Evolutionary conservation across 2,888 invertebrate genomes (phyloP), one percentile per base, ranked within the genome.

Genomic region (Meloe dianella): DNA sequence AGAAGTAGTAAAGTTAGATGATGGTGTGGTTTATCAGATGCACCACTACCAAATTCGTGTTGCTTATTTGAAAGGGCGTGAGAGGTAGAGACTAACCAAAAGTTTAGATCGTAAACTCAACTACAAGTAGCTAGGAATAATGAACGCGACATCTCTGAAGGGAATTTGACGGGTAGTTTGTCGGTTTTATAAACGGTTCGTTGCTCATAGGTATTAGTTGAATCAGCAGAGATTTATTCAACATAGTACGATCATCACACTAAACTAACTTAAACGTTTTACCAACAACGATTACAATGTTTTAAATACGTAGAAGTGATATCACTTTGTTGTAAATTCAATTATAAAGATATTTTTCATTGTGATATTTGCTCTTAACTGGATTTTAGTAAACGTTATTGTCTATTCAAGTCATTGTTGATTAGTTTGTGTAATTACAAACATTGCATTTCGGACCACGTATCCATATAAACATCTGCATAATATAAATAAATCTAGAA

Each of bases 111-210:
- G 62, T 68, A 63, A 68, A 68, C 60, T 68, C 63, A 22, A 60
- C 63, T 68, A 63, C 61, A 64, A 67, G 61, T 61, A 61, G 58
- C 59, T 58, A 22, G 64, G 67, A 61, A 64, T 67, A 67, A 68
- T 65, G 61, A 68, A 65, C 63, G 65, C 60, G 63, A 69, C 64
- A 66, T 69, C 66, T 69, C 69, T 60, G 57, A 64, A 41, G 64
- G 66, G 66, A 69, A 69, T 69, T 66, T 69, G 69, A 69, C 66
- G 66, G 61, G 66, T 66, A 66, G 69, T 69, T 69, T 66, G 66
- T 68, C 63, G 68, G 60, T 65, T 63, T 60, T 57, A 29, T 68
- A 65, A 60, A 59, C 65, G 61, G 61, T 58, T 63, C 61, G 63
- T 63, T 68, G 60, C 60, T 57, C 63, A 47, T 61, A 62, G 64